Conservation (phyloP, 2,113 vertebrate species). For the Alexandromys fortis region DNA sequence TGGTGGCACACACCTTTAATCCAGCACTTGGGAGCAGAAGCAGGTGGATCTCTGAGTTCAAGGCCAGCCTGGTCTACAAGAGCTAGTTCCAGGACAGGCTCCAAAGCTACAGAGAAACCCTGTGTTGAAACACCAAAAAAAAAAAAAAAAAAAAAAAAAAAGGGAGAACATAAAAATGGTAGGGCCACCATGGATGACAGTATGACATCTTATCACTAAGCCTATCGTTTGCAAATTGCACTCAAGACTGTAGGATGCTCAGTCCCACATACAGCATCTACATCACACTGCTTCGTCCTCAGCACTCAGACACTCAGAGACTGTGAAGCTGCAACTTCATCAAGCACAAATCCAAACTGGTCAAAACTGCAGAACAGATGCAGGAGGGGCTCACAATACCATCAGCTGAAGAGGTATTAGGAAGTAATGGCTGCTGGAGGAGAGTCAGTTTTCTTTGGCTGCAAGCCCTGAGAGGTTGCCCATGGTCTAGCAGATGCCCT, state of each 20-base stretch:
- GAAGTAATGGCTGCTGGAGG: neutral
- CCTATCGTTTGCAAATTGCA: neutral
- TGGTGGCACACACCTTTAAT: no score
- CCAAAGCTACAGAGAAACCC: neutral
- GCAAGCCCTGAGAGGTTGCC: neutral
- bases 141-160: no score
- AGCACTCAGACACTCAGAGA: neutral
- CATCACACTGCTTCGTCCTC: neutral
- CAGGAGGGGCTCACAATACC: neutral
- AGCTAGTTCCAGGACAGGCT: no score
- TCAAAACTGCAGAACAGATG: neutral
- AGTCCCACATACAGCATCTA: neutral
- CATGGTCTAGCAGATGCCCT: neutral
- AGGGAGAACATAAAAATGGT: neutral
- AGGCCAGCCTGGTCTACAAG: no score
- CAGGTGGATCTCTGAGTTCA: no score
- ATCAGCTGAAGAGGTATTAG: neutral
- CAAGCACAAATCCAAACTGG: neutral
- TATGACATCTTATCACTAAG: conserved; percentile 4
- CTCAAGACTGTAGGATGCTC: neutral
- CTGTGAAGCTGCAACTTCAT: neutral
- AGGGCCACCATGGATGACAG: neutral
- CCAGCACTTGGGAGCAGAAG: no score
- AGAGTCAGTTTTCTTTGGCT: neutral
- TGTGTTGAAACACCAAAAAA: no score